Conservation (phyloP, 2,888 invertebrate genomes). For the Rambutsinella grinnellia region DNA sequence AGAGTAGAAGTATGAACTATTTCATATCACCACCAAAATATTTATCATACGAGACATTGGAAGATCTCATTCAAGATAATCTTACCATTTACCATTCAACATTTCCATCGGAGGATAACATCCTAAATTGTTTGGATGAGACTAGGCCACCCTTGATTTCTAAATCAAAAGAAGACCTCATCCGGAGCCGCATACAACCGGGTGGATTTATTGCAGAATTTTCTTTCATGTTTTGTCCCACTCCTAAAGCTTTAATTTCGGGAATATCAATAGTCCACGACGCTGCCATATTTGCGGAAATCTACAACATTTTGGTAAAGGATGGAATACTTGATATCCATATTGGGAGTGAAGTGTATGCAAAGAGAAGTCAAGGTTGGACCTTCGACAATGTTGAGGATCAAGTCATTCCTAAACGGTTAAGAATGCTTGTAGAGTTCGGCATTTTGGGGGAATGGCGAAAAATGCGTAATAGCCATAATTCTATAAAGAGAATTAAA, state of each 20-base stretch:
- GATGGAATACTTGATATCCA: neutral
- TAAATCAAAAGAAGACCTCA: neutral
- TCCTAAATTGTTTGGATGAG: neutral
- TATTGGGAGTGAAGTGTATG: neutral
- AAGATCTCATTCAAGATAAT: neutral
- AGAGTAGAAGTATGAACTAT: neutral
- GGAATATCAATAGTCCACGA: no score
- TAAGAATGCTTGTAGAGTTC: neutral
- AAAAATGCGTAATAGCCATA: no score
- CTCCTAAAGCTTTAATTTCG: neutral
- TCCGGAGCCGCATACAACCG: neutral
- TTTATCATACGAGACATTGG: neutral
- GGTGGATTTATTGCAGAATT: neutral
- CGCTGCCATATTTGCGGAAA: no score
- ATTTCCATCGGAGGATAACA: neutral
- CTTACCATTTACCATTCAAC: neutral
- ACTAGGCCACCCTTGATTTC: neutral
- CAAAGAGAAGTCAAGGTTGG: neutral
- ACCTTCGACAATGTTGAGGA: neutral
- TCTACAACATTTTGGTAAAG: neutral
- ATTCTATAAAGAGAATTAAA: no score
- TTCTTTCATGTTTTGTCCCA: neutral
- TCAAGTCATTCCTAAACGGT: neutral
- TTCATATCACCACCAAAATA: neutral
- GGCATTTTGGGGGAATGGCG: neutral